A percentile compares a stretch with the other conserved stretches of the same genome.
Conservation (phyloP, 2,888 invertebrate genomes). For the Macrophya annulata region DNA sequence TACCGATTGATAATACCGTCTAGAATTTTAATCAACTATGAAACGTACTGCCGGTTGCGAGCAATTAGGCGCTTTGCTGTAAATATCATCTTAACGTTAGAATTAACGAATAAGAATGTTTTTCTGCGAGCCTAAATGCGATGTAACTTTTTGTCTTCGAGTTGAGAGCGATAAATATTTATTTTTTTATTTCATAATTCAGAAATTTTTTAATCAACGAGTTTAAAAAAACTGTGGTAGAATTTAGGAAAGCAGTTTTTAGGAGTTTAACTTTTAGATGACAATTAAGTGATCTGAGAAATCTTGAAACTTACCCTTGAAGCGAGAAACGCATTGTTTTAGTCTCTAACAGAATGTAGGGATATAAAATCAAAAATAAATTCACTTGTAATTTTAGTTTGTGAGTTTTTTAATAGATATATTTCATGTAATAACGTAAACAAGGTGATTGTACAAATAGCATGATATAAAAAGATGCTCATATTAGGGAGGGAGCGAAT, state of each 20-base stretch:
- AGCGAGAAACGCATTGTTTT: not conserved
- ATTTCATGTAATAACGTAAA: constrained; percentile 74
- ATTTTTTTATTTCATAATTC: not conserved
- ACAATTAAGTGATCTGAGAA: not conserved
- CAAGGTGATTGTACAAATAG: constrained; percentile 72
- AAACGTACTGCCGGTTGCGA: constrained; percentile 8
- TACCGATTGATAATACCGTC: not conserved
- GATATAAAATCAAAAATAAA: not conserved
- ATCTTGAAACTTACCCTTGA: not conserved
- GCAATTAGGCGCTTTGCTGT: not conserved
- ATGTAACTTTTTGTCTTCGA: not conserved
- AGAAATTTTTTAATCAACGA: not conserved
- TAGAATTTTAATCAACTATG: not conserved
- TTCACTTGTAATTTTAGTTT: not conserved
- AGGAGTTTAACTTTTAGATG: not conserved
- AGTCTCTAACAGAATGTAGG: not conserved
- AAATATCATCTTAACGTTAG: not conserved
- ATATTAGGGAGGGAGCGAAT: not conserved
- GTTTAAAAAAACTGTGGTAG: not conserved
- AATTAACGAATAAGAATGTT: not conserved
- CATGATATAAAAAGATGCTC: constrained; percentile 69
- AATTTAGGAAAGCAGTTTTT: not conserved
- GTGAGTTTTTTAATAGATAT: constrained; percentile 62
- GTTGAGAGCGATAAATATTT: not conserved
- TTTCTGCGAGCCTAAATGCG: not conserved